phyloP scores from a whole-genome alignment of 2,113 vertebrate species.

The Sardina pilchardus region DNA sequence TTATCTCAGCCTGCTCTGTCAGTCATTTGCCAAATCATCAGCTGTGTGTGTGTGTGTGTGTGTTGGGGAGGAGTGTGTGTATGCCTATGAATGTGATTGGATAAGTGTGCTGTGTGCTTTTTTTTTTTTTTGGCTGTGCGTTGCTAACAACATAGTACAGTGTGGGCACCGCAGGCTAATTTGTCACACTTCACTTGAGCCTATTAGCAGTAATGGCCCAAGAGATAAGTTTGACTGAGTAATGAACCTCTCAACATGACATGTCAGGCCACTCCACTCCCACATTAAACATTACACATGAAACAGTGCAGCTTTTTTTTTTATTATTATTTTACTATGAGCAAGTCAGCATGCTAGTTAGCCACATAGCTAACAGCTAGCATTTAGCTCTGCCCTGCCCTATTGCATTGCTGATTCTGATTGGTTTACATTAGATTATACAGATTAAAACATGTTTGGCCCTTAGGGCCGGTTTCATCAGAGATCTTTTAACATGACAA shows the following conservation, averaged over 20 bases:
- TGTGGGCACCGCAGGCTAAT: neutral
- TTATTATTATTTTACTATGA: too few species aligned
- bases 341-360: neutral
- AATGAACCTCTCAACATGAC: constrained; percentile 4
- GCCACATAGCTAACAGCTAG: neutral
- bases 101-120: neutral
- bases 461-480: neutral
- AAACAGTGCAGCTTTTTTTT: neutral
- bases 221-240: neutral
- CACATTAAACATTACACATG: neutral
- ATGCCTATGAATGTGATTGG: neutral
- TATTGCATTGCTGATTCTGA: neutral
- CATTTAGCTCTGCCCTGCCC: neutral
- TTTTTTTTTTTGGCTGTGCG: neutral
- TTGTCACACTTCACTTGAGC: neutral
- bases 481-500: neutral
- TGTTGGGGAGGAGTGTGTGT: neutral
- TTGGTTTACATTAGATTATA: neutral
- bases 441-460: neutral
- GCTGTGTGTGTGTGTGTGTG: neutral
- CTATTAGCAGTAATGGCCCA: neutral
- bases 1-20: too few species aligned
- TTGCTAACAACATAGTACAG: neutral
- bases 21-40: neutral
- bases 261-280: neutral